A percentile compares a stretch with the other conserved stretches of the same genome.
These are phyloP conservation scores for Protomyctophum bolini DNA, from an alignment of 2,113 vertebrate species.

Conservation along the genomic window DNA sequence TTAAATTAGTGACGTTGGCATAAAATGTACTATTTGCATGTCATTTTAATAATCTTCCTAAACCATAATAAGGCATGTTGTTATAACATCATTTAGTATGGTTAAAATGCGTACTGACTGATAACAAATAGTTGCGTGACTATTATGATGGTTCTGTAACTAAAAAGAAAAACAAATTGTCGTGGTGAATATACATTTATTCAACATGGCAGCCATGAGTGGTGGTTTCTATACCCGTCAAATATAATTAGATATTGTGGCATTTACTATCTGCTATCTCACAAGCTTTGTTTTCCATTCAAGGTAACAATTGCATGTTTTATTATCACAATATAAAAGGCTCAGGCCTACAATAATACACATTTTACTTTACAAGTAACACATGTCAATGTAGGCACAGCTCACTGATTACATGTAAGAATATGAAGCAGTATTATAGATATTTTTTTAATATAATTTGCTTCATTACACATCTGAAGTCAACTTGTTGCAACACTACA, in stretches of 20 bases:
- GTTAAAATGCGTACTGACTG: neutral
- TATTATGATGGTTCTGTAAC: neutral
- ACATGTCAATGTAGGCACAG: neutral
- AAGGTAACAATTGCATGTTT: conserved; percentile 5
- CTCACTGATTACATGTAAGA: conserved; percentile 21
- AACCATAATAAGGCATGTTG: neutral
- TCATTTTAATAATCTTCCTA: neutral
- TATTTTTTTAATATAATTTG: conserved; percentile 60
- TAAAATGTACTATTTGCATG: neutral
- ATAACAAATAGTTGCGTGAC: conserved; percentile 2
- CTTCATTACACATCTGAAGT: conserved; percentile 54
- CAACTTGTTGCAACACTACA: conserved; percentile 61
- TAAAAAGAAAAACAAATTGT: conserved; percentile 9
- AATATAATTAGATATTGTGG: conserved; percentile 35
- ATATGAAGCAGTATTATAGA: conserved; percentile 18
- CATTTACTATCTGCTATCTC: conserved; percentile 34
- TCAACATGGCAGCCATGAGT: conserved; percentile 47
- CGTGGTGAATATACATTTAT: conserved; percentile 1
- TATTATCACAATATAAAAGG: conserved; percentile 12
- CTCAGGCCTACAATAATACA: neutral
- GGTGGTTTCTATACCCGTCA: conserved; percentile 45
- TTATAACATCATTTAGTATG: neutral
- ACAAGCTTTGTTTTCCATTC: neutral
- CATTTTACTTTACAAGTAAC: neutral
- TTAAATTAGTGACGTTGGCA: neutral